Base-by-base conservation (phyloP, 2,113 vertebrate species). In the Brachyistius frenatus region DNA sequence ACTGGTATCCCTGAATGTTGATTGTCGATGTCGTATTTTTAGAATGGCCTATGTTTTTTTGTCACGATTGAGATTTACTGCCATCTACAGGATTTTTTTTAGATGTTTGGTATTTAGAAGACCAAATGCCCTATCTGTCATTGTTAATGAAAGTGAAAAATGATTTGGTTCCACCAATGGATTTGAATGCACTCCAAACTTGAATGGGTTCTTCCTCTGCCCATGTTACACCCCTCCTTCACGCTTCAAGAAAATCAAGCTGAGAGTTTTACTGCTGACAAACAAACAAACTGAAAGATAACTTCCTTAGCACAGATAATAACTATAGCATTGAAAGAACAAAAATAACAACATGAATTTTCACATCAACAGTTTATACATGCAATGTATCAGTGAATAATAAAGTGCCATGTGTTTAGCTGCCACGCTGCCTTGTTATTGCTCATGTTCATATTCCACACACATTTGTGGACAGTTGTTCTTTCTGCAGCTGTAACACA, bases 381-480 rank as follows among this genome's bases (percentile, higher is more conserved):
- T 57, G 23, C 15, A 7, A 57, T 41, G 3, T 3, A 73, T 36
- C 9, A 54, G 30, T 39, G 66, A 78, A 69, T 39, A 60, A 73
- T 35, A 47, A 44, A 23, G 37, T 36, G 68, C 16, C 55, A n/a
- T 64, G 65, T 76, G 56, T 33, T 66, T 54, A 55, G 44, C 44
- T 81, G 81, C 76, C 83, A 78, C 41, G 55, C 62, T 69, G 66
- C 68, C 66, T 69, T 68, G 67, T 68, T 80, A 35, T 60, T 73
- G 63, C 50, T 88, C 61, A 16, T 53, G 70, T 66, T 87, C 62
- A 11, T 62, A 54, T 75, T 80, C 57, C 36, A 37, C 66, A 79
- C 69, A 72, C 64, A 23, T 69, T 65, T 5, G 30, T 23, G 73
- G 78, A 67, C 76, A 73, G 76, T 80, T 76, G 83, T 77, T 89